Evolutionary conservation across 2,888 invertebrate species (phyloP).

Genomic region (Phyto melanocephala): DNA sequence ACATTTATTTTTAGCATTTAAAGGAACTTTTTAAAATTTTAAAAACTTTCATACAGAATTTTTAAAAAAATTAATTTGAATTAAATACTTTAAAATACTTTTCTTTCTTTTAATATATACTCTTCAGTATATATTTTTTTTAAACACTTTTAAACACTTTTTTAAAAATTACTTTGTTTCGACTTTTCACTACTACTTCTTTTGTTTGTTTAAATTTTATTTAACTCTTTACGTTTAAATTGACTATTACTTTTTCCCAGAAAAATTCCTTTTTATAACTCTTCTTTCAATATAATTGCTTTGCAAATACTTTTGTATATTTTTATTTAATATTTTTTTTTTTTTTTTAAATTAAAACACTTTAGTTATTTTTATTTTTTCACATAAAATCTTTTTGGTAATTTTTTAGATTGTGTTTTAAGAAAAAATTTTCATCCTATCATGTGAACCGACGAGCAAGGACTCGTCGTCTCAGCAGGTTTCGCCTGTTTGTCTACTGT

Average conservation of each 20-base stretch:
- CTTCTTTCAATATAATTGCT: background rate
- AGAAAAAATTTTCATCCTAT: slow-evolving; percentile 72
- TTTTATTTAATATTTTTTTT: slow-evolving; percentile 18
- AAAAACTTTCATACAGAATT: too few species aligned
- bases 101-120: too few species aligned
- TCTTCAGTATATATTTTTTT: too few species aligned
- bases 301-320: background rate
- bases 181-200: too few species aligned
- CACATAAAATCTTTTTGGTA: slow-evolving; percentile 17
- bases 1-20: background rate
- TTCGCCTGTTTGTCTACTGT: slow-evolving; percentile 77
- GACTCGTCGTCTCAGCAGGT: slow-evolving; percentile 78
- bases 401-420: slow-evolving; percentile 44
- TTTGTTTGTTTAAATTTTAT: too few species aligned
- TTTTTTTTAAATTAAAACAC: background rate
- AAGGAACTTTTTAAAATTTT: slow-evolving; percentile 38
- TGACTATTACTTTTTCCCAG: background rate
- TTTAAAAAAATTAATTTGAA: too few species aligned
- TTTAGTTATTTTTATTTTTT: slow-evolving; percentile 11
- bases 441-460: slow-evolving; percentile 77
- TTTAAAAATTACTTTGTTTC: background rate
- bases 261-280: background rate
- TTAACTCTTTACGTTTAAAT: too few species aligned
- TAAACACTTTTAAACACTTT: background rate
- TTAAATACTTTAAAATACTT: too few species aligned